A percentile compares a stretch with the other conserved stretches of the same genome.
Evolutionary conservation across 2,113 vertebrate species (phyloP).

Genomic region (Collichthys lucidus): DNA sequence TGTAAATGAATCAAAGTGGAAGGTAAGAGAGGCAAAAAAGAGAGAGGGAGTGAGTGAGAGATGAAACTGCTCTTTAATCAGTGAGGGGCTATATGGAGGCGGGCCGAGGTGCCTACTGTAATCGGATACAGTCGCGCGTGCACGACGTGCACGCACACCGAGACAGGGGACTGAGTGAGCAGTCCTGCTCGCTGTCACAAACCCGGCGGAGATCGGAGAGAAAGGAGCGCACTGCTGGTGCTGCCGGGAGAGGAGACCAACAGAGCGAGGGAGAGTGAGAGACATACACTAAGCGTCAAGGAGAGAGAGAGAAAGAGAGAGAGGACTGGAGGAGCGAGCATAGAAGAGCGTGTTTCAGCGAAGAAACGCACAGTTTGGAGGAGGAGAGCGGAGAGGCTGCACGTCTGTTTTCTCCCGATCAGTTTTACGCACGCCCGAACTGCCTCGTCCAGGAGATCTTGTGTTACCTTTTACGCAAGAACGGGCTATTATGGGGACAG

Average conservation of each 20-base stretch:
- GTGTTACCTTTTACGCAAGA: conserved; percentile 27
- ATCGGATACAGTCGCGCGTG: conserved; percentile 86
- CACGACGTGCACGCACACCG: conserved; percentile 45
- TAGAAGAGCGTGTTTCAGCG: conserved; percentile 33
- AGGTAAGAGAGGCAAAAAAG: conserved; percentile 25
- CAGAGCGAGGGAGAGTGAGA: conserved; percentile 11
- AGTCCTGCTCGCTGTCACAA: conserved; percentile 60
- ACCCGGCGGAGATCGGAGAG: conserved; percentile 69
- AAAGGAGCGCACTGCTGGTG: conserved; percentile 58
- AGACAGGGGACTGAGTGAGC: conserved; percentile 69
- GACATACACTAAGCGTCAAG: background rate
- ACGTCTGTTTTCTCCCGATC: conserved; percentile 16
- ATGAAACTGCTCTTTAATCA: conserved; percentile 87
- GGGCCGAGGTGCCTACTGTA: conserved; percentile 90
- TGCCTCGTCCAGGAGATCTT: conserved; percentile 18
- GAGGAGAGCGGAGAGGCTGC: conserved; percentile 52
- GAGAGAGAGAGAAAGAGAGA: conserved; percentile 28
- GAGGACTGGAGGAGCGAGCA: conserved; percentile 8
- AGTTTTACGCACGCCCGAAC: conserved; percentile 51
- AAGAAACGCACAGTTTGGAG: conserved; percentile 45
- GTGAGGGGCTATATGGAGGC: conserved; percentile 85
- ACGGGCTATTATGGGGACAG: conserved; percentile 25
- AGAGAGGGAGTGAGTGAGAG: conserved; percentile 36
- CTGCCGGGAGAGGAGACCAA: conserved; percentile 16
- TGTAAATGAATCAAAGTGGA: conserved; percentile 4